These are phyloP conservation scores for Corydoras sp. DNA, from an alignment of 2,113 vertebrate species.

Conservation along the genomic window DNA sequence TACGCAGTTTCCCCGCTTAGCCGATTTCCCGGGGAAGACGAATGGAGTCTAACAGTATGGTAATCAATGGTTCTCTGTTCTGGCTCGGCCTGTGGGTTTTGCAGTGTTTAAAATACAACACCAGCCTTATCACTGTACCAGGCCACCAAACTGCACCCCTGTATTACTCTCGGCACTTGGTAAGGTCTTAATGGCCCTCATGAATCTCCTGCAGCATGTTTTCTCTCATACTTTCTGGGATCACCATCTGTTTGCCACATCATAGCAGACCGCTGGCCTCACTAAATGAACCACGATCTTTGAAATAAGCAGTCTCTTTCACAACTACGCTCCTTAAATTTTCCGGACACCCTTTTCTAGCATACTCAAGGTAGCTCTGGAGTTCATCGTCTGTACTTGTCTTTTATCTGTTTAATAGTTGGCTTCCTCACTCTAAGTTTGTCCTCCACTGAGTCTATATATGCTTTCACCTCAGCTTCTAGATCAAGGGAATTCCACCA, in stretches of 20 bases:
- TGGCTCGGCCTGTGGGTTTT: neutral
- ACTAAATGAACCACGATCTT: slow-evolving; percentile 12
- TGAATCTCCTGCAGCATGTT: no score
- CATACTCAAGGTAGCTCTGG: neutral
- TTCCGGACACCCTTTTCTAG: slow-evolving; percentile 6
- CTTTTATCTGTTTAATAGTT: slow-evolving; percentile 10
- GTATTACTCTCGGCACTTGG: no score
- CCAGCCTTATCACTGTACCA: no score
- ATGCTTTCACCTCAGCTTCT: slow-evolving; percentile 10
- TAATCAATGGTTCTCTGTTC: neutral
- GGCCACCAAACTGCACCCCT: no score
- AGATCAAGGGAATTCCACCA: neutral
- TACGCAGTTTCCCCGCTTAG: no score
- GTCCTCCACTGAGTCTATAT: slow-evolving; percentile 5
- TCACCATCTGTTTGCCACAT: slow-evolving; percentile 18
- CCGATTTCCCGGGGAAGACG: no score
- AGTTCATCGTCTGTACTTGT: slow-evolving; percentile 6
- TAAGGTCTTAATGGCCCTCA: no score
- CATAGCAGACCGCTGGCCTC: slow-evolving; percentile 16
- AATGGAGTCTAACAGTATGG: no score
- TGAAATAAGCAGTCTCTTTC: neutral
- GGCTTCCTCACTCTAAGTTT: slow-evolving; percentile 12
- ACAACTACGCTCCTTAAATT: slow-evolving; percentile 2
- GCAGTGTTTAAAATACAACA: neutral
- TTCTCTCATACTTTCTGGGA: slow-evolving; percentile 15